phyloP scores from a whole-genome alignment of 37 sponge, comb jelly and placozoan species.

The Halisarca cf. caerulea region DNA sequence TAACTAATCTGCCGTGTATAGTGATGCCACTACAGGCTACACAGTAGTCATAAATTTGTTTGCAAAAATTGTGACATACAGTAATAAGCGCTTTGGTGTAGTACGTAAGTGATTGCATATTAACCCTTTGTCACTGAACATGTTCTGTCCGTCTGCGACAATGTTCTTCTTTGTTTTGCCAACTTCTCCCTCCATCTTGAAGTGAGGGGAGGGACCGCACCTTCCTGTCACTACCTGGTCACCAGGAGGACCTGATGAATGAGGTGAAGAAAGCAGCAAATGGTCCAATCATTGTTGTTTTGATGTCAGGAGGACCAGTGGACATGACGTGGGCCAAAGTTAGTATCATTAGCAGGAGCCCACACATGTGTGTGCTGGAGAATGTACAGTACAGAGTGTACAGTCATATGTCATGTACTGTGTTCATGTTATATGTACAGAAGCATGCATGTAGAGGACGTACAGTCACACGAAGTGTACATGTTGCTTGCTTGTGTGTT shows the following conservation, averaged over 20 bases:
- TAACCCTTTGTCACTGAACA: neutral
- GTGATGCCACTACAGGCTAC: no score
- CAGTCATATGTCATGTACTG: no score
- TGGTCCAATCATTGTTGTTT: slow-evolving; percentile 49
- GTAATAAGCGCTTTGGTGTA: neutral
- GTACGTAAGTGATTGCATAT: neutral
- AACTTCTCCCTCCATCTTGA: neutral
- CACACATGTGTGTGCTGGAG: neutral
- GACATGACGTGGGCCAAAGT: slow-evolving; percentile 73
- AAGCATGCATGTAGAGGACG: no score
- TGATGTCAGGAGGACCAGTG: slow-evolving; percentile 84
- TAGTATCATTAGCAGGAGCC: slow-evolving; percentile 9
- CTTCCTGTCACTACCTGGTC: slow-evolving; percentile 63
- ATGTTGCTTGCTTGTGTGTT: no score
- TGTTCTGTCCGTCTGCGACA: no score
- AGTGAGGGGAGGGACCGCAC: slow-evolving; percentile 82
- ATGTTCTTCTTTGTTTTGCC: neutral
- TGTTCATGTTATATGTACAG: no score
- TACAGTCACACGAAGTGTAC: no score
- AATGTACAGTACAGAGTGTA: no score
- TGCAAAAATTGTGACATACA: no score
- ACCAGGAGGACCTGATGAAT: slow-evolving; percentile 56
- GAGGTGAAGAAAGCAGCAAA: slow-evolving; percentile 19
- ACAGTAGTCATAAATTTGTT: no score
- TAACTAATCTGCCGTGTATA: no score